Evolutionary conservation across 2,888 invertebrate genomes (phyloP).

Genomic region (Eueremaeus valkanovi): DNA sequence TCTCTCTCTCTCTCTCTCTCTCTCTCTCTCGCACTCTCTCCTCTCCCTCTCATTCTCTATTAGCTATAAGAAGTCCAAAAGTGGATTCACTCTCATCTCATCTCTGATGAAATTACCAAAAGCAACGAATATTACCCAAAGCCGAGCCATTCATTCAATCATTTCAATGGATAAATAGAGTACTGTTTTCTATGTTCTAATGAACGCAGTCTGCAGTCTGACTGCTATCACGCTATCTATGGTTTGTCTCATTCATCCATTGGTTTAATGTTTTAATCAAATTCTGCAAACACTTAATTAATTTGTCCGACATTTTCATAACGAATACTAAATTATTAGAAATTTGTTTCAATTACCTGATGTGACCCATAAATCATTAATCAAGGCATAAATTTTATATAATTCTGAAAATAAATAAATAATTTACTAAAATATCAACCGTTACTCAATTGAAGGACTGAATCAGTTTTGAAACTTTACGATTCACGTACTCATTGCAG

Average conservation of each 20-base stretch:
- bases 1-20: no score
- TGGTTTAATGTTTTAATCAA: neutral
- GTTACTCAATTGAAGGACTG: neutral
- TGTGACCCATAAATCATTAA: neutral
- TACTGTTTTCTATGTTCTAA: neutral
- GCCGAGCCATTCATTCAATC: neutral
- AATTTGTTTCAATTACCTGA: neutral
- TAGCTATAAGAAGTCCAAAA: conserved; percentile 22
- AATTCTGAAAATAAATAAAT: no score
- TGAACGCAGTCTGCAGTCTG: neutral
- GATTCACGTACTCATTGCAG: no score
- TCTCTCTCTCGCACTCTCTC: neutral
- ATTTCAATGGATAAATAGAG: neutral
- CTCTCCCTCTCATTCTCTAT: neutral
- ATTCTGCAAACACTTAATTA: neutral
- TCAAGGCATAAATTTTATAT: no score
- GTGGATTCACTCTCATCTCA: neutral
- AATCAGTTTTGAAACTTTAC: no score
- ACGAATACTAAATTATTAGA: no score
- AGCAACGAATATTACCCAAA: conserved; percentile 2
- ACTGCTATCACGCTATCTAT: conserved; percentile 10
- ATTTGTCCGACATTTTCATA: neutral
- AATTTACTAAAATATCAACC: no score
- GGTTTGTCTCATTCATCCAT: neutral
- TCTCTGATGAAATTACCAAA: neutral